Evolutionary conservation across 2,888 invertebrate genomes (phyloP), one percentile per base, ranked within the genome.

Genomic region (Drosophila paracracens): DNA sequence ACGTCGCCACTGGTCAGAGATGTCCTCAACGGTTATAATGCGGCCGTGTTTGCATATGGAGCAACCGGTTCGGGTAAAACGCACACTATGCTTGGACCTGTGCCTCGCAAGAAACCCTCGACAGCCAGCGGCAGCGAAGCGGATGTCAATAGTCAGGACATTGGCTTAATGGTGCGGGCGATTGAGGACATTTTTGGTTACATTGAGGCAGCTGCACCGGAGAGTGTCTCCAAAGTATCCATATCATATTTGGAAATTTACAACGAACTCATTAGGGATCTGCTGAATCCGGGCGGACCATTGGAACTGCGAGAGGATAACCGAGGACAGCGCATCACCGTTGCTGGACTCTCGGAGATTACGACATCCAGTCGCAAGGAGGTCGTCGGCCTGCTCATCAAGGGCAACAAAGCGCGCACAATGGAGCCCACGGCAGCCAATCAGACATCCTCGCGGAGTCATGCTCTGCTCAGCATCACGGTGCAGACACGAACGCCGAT

Each of bases 171-270:
- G 93, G 93, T 93, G 38, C 89, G 93, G 4, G 93, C 93, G 36
- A 93, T 93, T 38, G 93, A 93, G 76, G 93, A 93, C 64, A 93
- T 93, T 50, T 93, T 93, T 66, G 90, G 90, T 16, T 85, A 93
- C 60, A 91, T 93, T 25, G 93, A 93, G 76, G 81, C 91, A 50
- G 90, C 92, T 4, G 91, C 90, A 21, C 83, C 92, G 33, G 90
- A 91, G 0, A 89, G 83, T 58, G 76, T 88, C 11, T 90, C 91
- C 79, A 93, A 93, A 79, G 93, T 97, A 11, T 96, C 96, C 63
- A 96, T 99, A 95, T 99, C 99, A 0, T 99, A 99, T 92, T 94
- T 99, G 92, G 99, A 99, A 94, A 96, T 99, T 60, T 99, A 99
- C 94, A 99, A 99, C 92, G 99, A 99, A 93, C 97, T 97, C 92